Base-by-base conservation (phyloP, 2,113 vertebrate species). In the Glaucidium brasilianum region DNA sequence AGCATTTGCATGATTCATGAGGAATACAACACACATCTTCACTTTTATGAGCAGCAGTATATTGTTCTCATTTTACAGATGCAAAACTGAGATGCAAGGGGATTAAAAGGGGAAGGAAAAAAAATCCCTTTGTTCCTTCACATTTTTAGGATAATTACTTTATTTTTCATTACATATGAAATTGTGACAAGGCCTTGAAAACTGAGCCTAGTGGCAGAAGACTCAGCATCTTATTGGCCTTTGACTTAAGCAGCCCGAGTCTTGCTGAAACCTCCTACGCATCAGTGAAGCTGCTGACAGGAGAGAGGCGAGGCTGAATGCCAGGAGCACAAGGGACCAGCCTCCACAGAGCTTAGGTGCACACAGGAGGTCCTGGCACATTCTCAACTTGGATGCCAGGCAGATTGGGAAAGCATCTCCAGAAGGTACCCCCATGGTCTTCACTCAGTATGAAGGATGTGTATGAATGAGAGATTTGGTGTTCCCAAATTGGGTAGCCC, bases 81-180 rank as follows among this genome's bases (percentile, higher is more conserved):
- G 90, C 93, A 97, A 96, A 95, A 96, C 90, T 72, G 85, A 96
- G 94, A 93, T 85, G 77, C 56, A 85, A 96, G 43, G n/a, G 55
- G 52, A 92, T 60, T 92, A 83, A 84, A 91, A 92, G 76, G 30
- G 12, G 9, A 47, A 47, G 45, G 4, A 9, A 69, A 68, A 76
- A 74, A 69, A 6, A 4, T 23, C 39, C 35, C 53, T 92, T 94
- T 93, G 39, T 93, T 96, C 43, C 60, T 72, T 75, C 12, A 27
- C 22, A 13, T 64, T 96, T 95, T 96, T 75, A 37, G 34, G 73
- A 75, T 90, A 89, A 96, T 85, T 92, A 72, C 49, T 82, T 96
- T 92, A 72, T 45, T 82, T 96, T 85, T 62, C 20, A 41, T 18
- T 18, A 47, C 23, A 16, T 5, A 39, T 4, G 23, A 88, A 82